Evolutionary conservation across 2,797 vertebrate species (phyloP).

Genomic region (Enteromius mattozi): DNA sequence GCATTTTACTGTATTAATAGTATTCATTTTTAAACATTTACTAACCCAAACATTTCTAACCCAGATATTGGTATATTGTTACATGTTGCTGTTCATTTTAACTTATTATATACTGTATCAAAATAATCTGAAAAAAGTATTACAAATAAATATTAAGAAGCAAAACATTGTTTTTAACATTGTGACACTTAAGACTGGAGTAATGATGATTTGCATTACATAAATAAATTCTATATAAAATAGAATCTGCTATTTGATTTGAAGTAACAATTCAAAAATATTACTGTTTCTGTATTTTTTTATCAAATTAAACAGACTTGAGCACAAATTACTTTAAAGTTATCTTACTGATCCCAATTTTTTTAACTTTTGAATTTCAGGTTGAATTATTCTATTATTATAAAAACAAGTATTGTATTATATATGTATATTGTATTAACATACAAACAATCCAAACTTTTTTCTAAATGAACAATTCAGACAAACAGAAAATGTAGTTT

Average conservation of each 20-base stretch:
- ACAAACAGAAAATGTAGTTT: slow-evolving; percentile 17
- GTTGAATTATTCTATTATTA: neutral
- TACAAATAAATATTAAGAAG: too few relatives aligned
- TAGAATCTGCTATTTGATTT: neutral
- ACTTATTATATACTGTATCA: too few relatives aligned
- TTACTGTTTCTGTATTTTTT: neutral
- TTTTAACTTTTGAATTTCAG: neutral
- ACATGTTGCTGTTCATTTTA: too few relatives aligned
- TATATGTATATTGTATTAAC: neutral
- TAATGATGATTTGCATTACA: neutral
- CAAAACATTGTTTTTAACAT: too few relatives aligned
- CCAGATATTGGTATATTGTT: too few relatives aligned
- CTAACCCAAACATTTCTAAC: too few relatives aligned
- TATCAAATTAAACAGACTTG: neutral
- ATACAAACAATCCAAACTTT: neutral
- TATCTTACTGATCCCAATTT: neutral
- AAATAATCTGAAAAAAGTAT: too few relatives aligned
- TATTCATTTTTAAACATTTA: too few relatives aligned
- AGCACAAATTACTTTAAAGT: neutral
- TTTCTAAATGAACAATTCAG: neutral
- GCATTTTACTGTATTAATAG: too few relatives aligned
- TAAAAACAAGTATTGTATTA: neutral
- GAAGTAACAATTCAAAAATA: neutral
- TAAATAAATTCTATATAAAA: neutral
- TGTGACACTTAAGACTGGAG: neutral